Conservation (phyloP, 2,113 vertebrate species). For the Agapornis roseicollis region DNA sequence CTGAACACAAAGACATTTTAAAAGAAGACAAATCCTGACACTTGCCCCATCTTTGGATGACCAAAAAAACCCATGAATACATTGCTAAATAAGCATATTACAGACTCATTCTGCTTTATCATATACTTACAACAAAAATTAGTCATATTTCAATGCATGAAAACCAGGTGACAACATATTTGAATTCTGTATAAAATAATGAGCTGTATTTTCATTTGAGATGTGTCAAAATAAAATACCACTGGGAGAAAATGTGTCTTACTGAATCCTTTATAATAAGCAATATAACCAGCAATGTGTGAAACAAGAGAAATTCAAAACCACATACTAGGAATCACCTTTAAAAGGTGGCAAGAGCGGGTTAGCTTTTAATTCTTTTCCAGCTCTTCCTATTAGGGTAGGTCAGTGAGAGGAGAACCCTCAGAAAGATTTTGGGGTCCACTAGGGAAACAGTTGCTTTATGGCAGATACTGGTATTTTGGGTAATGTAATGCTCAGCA, state of each 20-base stretch:
- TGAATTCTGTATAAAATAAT: slow-evolving; percentile 64
- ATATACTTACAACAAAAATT: not conserved
- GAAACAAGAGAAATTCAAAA: slow-evolving; percentile 59
- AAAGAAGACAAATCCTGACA: not conserved
- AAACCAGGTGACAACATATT: slow-evolving; percentile 60
- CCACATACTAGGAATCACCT: slow-evolving; percentile 16
- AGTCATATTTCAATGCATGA: slow-evolving; percentile 29
- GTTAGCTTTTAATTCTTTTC: not conserved
- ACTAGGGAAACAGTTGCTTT: not conserved
- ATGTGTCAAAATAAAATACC: slow-evolving; percentile 72
- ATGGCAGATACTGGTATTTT: not conserved
- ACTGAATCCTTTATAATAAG: slow-evolving; percentile 61
- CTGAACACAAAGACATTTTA: not conserved
- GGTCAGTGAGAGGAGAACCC: not conserved
- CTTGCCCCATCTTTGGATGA: not conserved
- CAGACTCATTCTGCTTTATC: not conserved
- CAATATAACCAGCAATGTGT: slow-evolving; percentile 68
- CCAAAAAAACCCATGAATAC: not conserved
- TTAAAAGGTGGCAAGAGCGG: not conserved
- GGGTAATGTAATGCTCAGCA: not conserved
- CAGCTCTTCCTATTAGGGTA: not conserved
- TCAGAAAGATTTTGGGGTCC: not conserved
- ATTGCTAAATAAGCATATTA: not conserved
- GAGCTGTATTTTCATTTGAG: slow-evolving; percentile 67
- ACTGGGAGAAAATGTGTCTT: slow-evolving; percentile 54